phyloP scores from a whole-genome alignment of 1,140 invertebrate genomes.

The Anadara kagoshimensis region DNA sequence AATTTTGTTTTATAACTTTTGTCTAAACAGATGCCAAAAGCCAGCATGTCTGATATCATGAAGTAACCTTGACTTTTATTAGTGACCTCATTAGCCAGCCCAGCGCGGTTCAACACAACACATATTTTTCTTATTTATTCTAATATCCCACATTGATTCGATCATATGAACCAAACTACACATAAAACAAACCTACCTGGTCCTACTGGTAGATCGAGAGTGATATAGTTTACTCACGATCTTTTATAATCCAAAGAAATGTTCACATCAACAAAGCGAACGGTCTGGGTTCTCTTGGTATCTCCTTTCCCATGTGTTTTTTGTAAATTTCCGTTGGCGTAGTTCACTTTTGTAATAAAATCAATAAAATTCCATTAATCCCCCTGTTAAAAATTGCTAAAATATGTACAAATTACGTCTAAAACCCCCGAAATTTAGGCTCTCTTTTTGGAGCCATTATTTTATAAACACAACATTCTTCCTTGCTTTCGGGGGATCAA shows the following conservation, averaged over 20 bases:
- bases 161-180: no score
- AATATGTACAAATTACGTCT: constrained; percentile 36
- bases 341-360: constrained; percentile 20
- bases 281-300: constrained; percentile 10
- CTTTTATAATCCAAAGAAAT: background rate
- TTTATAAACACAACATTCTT: constrained; percentile 34
- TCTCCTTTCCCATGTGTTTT: constrained; percentile 30
- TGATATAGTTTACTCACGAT: no score
- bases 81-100: no score
- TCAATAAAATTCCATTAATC: constrained; percentile 23
- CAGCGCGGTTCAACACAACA: no score
- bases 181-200: no score
- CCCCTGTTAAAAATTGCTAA: constrained; percentile 31
- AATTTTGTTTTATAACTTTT: no score
- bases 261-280: constrained; percentile 22
- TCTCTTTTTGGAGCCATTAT: constrained; percentile 41
- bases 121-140: no score
- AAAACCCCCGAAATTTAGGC: constrained; percentile 60
- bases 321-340: constrained; percentile 23
- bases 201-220: no score
- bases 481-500: constrained; percentile 46
- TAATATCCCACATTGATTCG: no score
- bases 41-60: no score
- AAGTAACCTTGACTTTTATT: no score
- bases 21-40: no score